Evolutionary conservation across 1,140 invertebrate genomes (phyloP), one percentile per base, ranked within the genome.

Genomic region (Tetranychus urticae): DNA sequence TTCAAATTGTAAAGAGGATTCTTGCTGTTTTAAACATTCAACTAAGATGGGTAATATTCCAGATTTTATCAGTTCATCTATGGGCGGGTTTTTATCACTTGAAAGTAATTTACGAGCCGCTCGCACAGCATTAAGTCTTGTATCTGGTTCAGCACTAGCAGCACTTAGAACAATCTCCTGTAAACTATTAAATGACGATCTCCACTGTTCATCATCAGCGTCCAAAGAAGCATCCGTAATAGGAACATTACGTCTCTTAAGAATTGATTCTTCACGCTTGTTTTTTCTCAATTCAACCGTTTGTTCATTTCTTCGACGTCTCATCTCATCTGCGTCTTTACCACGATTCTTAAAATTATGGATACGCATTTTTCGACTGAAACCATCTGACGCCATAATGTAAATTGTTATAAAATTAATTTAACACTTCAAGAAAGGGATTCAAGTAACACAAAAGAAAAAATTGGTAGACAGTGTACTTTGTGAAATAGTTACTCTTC

Each of bases 1-100:
- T 77, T 98, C 94, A 74, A 98, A 99, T 74, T 98, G 93, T 63
- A 98, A 75, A 59, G 83, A 81, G 52, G 91, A 85, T 58, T 84
- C 76, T 67, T 77, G 73, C 59, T 77, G 72, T 47, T 77, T 73
- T 8, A 97, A 73, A 63, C 88, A 88, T 58, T 82, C 74, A 2
- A 96, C 80, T 64, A 91, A 81, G 60, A 80, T 79, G 5, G 87
- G 88, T 13, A 97, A 82, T 65, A 96, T 81, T 45, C 88, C 90
- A 67, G 83, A 78, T 2, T 80, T 69, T 57, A 97, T 89, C 76
- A 97, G 82, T 13, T 79, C 74, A 72, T 90, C 83, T 67, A 98
- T 97, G 1, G 93, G 94, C 13, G 93, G 93, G 74, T 88, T 89
- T 64, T 82, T 80, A 70, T 97, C 90, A 13, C 82, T 77, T 34